These are phyloP conservation scores for Mola mola DNA, from an alignment of 2,113 vertebrate genomes.

Conservation along the genomic window DNA sequence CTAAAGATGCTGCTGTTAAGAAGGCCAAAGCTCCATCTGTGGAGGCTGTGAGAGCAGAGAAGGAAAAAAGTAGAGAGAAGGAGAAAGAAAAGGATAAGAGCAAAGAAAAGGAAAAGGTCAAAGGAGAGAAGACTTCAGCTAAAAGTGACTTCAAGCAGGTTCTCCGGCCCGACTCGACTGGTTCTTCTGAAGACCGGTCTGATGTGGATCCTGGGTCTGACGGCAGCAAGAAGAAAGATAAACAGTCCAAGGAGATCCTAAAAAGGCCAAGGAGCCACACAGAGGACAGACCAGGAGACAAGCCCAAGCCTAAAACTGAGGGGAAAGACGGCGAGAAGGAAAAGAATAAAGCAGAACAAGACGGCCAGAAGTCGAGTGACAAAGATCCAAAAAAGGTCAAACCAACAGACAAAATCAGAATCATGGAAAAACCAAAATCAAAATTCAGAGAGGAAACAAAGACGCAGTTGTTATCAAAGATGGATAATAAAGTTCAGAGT, in stretches of 20 bases:
- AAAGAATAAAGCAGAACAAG: constrained; percentile 79
- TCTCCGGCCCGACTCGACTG: constrained; percentile 81
- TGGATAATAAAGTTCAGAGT: constrained; percentile 82
- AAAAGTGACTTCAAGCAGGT: constrained; percentile 85
- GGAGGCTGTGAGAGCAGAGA: constrained; percentile 81
- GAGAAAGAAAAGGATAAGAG: constrained; percentile 76
- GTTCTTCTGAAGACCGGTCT: constrained; percentile 87
- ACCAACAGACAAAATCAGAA: constrained; percentile 81
- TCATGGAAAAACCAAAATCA: constrained; percentile 82
- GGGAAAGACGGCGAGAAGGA: constrained; percentile 83
- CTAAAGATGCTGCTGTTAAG: constrained; percentile 83
- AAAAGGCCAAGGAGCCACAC: constrained; percentile 86
- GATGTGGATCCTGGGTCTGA: constrained; percentile 85
- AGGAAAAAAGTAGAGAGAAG: constrained; percentile 75
- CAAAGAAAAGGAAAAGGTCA: constrained; percentile 82
- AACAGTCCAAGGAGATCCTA: constrained; percentile 81
- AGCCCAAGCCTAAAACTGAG: constrained; percentile 84
- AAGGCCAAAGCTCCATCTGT: constrained; percentile 77
- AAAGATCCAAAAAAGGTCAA: constrained; percentile 83
- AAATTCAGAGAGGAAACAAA: constrained; percentile 85
- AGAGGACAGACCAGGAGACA: constrained; percentile 84
- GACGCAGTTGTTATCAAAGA: constrained; percentile 69
- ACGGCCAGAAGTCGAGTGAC: constrained; percentile 83
- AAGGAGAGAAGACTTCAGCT: constrained; percentile 74
- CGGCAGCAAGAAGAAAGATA: constrained; percentile 81